Evolutionary conservation across 2,888 invertebrate genomes (phyloP).

Genomic region (Carterocephalus palaemon): DNA sequence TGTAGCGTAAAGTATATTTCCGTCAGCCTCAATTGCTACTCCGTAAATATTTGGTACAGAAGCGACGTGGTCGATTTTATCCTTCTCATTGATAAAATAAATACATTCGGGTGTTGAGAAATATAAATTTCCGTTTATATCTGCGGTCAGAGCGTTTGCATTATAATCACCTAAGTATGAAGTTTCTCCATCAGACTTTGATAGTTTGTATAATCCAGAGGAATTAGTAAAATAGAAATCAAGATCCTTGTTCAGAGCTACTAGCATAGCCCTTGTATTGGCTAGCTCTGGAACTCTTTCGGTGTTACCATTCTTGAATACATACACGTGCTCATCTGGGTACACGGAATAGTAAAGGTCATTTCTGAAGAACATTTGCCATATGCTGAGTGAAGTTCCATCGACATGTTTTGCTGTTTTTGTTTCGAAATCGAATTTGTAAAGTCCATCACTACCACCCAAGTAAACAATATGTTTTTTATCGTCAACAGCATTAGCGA

Average conservation of each 20-base stretch:
- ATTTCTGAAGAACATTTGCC: constrained; percentile 61
- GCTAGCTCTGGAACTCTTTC: constrained; percentile 30
- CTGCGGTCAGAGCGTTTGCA: constrained; percentile 36
- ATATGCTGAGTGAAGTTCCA: constrained; percentile 45
- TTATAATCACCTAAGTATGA: constrained; percentile 33
- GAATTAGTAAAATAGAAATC: constrained; percentile 39
- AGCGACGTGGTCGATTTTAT: constrained; percentile 28
- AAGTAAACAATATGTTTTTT: constrained; percentile 47
- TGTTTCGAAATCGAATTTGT: constrained; percentile 45
- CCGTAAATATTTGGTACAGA: constrained; percentile 31
- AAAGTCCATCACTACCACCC: constrained; percentile 55
- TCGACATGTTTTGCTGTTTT: constrained; percentile 40
- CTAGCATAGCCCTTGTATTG: constrained; percentile 33
- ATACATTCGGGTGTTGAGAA: constrained; percentile 38
- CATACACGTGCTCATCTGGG: constrained; percentile 32
- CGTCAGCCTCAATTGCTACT: constrained; percentile 35
- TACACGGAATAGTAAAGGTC: constrained; percentile 56
- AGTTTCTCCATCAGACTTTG: constrained; percentile 25
- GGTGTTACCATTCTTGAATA: constrained; percentile 28
- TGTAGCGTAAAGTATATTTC: constrained; percentile 34
- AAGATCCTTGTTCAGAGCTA: constrained; percentile 33
- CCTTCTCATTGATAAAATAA: constrained; percentile 33
- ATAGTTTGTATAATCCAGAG: constrained; percentile 33
- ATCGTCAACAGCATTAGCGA: constrained; percentile 52
- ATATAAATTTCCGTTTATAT: constrained; percentile 37